Base-by-base conservation (phyloP, 2,113 vertebrate species). In the Dipodomys merriami region DNA sequence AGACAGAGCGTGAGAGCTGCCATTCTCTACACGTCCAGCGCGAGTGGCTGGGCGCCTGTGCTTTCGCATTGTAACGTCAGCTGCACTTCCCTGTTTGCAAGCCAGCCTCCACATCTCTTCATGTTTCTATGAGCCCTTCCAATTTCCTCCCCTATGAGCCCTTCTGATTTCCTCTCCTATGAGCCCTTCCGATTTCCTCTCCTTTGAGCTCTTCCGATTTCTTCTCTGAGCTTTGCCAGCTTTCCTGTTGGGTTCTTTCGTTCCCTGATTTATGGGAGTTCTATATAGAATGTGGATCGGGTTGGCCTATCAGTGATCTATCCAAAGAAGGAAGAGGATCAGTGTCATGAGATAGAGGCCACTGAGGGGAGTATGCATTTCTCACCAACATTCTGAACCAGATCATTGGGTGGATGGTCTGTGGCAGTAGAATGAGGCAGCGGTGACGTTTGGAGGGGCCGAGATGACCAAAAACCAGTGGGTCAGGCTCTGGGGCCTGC, bases 121-220 rank as follows among this genome's bases (percentile, higher is more conserved):
- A 2, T 19, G 49, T 53, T 53, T 12, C 35, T 0, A 0, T 9
- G 29, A 23, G 7, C 46, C 25, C 0, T 30, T 23, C 0, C 0
- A 22, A 2, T 46, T n/a, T 93, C 69, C n/a, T n/a, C n/a, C n/a
- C n/a, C 39, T 39, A 39, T 39, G 29, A 23, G 6, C 46, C 29
- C 0, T 30, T 22, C 0, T 0, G 33, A 2, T 57, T 35, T 93
- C 69, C 27, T 90, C 29, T 10, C n/a, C 46, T 0, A 0, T 9
- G 29, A 23, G 7, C 46, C 25, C 0, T 30, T 23, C 0, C 0
- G 27, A 2, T 46, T n/a, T 93, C 69, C 22, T 90, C 29, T 11
- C 30, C 46, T 0, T 0, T 9, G 39, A 4, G 62, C 83, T 84
- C n/a, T n/a, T n/a, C n/a, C n/a, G n/a, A n/a, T n/a, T 23, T 90